A percentile compares a stretch with the other conserved stretches of the same genome.
Conservation (phyloP, 2,888 invertebrate genomes). For the Dorcus parallelipipedus region DNA sequence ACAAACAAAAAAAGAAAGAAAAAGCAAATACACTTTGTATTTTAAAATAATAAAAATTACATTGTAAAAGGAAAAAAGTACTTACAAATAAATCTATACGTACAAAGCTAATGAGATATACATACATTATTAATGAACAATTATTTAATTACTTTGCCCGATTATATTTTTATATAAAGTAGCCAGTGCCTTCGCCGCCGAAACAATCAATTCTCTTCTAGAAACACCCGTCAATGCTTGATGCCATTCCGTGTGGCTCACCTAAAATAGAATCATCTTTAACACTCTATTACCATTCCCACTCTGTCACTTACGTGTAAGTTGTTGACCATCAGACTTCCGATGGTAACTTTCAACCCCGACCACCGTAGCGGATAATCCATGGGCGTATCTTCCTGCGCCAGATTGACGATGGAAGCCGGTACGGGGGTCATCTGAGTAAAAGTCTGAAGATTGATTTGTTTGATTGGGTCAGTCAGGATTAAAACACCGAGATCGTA, state of each 20-base stretch:
- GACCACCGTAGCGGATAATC: slow-evolving; percentile 64
- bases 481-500: slow-evolving; percentile 71
- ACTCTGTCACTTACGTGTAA: slow-evolving; percentile 53
- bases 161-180: slow-evolving; percentile 66
- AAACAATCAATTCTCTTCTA: slow-evolving; percentile 62
- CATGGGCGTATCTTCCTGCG: slow-evolving; percentile 61
- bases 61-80: too few species aligned
- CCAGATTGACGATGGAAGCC: slow-evolving; percentile 60
- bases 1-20: too few species aligned
- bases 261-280: slow-evolving; percentile 44
- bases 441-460: slow-evolving; percentile 66
- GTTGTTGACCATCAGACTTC: slow-evolving; percentile 65
- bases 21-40: too few species aligned
- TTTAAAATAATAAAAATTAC: too few species aligned
- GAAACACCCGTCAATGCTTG: slow-evolving; percentile 68
- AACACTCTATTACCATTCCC: too few species aligned
- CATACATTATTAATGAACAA: background rate
- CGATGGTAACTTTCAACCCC: slow-evolving; percentile 62
- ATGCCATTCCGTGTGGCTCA: slow-evolving; percentile 73
- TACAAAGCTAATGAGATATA: background rate
- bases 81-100: background rate
- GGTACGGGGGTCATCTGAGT: slow-evolving; percentile 78
- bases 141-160: slow-evolving; percentile 26
- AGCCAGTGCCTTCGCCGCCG: slow-evolving; percentile 69
- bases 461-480: slow-evolving; percentile 66